Base-by-base conservation (phyloP, 2,888 invertebrate species). In the Drosophila atripex region DNA sequence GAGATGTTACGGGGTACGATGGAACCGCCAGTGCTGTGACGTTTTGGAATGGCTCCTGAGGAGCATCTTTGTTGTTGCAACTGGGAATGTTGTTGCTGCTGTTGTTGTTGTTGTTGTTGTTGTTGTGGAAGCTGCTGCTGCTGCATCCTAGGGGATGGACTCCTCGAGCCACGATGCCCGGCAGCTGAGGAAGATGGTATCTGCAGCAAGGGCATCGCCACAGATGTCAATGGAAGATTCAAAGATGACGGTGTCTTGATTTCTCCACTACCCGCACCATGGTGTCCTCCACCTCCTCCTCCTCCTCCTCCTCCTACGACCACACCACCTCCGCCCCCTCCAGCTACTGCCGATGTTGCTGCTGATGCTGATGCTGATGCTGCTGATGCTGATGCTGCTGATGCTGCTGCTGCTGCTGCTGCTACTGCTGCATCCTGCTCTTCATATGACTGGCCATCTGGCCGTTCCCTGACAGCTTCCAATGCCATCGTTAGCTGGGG, bases 91-190 rank as follows among this genome's bases (percentile, higher is more conserved):
- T 45, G 59, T 35, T 47, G 35, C 7, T 35, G 35, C n/a, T n/a
- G 35, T 2, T 41, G 39, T 0, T 16, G 39, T 43, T 41, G 61
- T 28, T 50, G 64, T 25, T 55, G 65, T 9, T n/a, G 91, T 73
- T 92, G 93, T 39, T 45, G 61, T 30, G 39, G 65, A 2, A 30
- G 50, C 14, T 52, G 54, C 2, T 28, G 54, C 2, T 28, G 21
- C 46, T 55, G 49, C 55, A 53, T 65, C 73, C 92, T 90, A 9
- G 93, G 94, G 7, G 93, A 93, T 47, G 93, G 93, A 88, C 93
- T 93, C 71, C 93, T 89, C 6, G 92, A 91, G 16, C 89, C 71
- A 5, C 75, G 75, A 51, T 71, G 59, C 1, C 60, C 83, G 56
- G 87, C 82, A 55, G 82, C 78, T 23, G 86, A 72, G 32, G 86